Evolutionary conservation across 2,113 vertebrate genomes (phyloP).

Genomic region (Mus musculus): DNA sequence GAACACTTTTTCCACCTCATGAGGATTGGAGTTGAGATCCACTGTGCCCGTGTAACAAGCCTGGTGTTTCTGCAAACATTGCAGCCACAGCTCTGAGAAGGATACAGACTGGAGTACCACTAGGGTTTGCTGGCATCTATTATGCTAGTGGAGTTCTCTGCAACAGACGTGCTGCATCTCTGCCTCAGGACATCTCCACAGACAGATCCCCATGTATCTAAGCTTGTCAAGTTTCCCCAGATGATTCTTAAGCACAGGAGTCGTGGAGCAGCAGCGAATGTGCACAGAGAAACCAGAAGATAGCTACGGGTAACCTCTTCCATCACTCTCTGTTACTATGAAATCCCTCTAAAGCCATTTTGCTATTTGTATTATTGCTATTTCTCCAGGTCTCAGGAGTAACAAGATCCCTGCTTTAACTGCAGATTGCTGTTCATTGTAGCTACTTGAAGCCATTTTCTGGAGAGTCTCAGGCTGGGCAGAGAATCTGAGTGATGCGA

Average conservation of each 20-base stretch:
- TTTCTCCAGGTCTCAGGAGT: background rate
- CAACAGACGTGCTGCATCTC: background rate
- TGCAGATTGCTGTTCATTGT: background rate
- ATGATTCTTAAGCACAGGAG: too few species aligned
- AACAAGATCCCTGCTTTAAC: too few species aligned
- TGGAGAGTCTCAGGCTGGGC: background rate
- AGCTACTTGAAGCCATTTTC: background rate
- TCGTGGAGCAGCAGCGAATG: too few species aligned
- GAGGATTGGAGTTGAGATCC: background rate
- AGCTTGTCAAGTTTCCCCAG: too few species aligned
- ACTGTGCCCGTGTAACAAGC: background rate
- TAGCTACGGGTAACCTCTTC: too few species aligned
- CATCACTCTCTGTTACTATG: background rate
- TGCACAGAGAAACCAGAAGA: too few species aligned
- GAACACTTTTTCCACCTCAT: background rate
- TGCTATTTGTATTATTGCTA: background rate
- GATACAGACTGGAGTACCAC: background rate
- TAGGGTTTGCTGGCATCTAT: background rate
- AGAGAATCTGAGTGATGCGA: conserved; percentile 10
- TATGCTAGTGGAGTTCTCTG: too few species aligned
- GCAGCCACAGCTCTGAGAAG: background rate
- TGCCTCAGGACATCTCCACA: too few species aligned
- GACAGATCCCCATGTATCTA: too few species aligned
- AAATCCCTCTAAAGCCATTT: background rate
- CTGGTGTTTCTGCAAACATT: background rate